Base-by-base conservation (phyloP, 2,888 invertebrate species). In the Athetis lepigone region DNA sequence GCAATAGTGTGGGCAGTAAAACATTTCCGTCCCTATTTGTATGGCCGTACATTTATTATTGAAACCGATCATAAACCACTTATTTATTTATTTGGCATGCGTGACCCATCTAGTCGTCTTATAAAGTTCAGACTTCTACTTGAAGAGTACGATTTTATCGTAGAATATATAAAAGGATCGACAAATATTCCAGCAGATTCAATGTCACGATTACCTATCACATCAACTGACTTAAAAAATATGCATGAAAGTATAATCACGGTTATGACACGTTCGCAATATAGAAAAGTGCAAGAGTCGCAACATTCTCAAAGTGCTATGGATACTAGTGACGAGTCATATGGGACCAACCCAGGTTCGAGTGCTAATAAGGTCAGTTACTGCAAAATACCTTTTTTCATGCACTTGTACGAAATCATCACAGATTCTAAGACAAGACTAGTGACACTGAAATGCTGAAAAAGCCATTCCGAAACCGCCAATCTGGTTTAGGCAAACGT, bases 231-330 rank as follows among this genome's bases (percentile, higher is more conserved):
- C 13, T 42, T 42, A 21, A 42, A 13, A 21, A 13, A 21, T 13
- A 42, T 42, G 42, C 21, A 42, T 42, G 21, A 42, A 21, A 42
- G 33, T 4, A 33, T 33, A 33, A 33, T 33, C 33, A 33, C 33
- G 33, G 33, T 33, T 13, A 33, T 33, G 33, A 33, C 33, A 3
- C 33, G 33, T 13, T 33, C 33, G 33, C 33, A 33, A 33, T 3
- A 33, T 33, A 33, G 33, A 33, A 33, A 33, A 13, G 33, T 33
- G 33, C 33, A 1, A 1, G 33, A 33, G 13, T 33, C 33, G 3
- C 33, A 33, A 33, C 33, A 33, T 33, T 2, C 39, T 40, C 18
- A 18, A 8, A 13, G 11, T 40, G 27, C 27, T 39, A 51, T 39
- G 18, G 16, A 2, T 27, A 6, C 40, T 25, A 27, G 39, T 51